These are phyloP conservation scores for Mormyrus iriodes DNA, from an alignment of 2,113 vertebrate species.

Conservation along the genomic window DNA sequence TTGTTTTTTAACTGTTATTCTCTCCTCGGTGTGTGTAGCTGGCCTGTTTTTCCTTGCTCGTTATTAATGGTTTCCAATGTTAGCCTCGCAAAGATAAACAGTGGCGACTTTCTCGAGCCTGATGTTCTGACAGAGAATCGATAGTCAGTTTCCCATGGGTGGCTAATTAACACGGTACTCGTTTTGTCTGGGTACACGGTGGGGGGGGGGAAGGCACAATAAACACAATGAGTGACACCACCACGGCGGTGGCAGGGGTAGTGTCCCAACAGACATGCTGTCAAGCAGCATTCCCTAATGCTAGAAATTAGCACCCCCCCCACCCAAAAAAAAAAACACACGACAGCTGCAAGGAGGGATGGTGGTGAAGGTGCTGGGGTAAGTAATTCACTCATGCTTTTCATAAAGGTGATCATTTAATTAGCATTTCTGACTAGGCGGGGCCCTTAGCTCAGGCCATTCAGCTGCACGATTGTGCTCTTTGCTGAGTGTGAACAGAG, in stretches of 20 bases:
- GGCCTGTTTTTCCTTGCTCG: conserved; percentile 57
- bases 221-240: conserved; percentile 46
- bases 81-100: conserved; percentile 60
- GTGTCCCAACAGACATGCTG: neutral
- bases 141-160: conserved; percentile 66
- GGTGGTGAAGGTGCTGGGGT: neutral
- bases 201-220: conserved; percentile 40
- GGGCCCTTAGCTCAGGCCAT: neutral
- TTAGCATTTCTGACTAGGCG: conserved; percentile 5
- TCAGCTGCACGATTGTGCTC: neutral
- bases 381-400: neutral
- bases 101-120: conserved; percentile 41
- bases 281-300: conserved; percentile 25
- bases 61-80: conserved; percentile 66
- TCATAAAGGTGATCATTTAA: neutral
- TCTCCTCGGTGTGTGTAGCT: conserved; percentile 34
- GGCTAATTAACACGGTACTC: conserved; percentile 74
- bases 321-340: neutral
- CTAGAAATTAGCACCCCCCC: neutral
- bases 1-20: conserved; percentile 46
- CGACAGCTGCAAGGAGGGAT: neutral
- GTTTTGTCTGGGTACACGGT: conserved; percentile 55
- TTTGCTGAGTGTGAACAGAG: neutral
- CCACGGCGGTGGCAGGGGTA: neutral
- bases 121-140: conserved; percentile 73